Percentiles rank a stretch among this genome's conserved stretches.
Evolutionary conservation across 2,797 vertebrate genomes (phyloP).

Genomic region (Muraenolepis orangiensis): DNA sequence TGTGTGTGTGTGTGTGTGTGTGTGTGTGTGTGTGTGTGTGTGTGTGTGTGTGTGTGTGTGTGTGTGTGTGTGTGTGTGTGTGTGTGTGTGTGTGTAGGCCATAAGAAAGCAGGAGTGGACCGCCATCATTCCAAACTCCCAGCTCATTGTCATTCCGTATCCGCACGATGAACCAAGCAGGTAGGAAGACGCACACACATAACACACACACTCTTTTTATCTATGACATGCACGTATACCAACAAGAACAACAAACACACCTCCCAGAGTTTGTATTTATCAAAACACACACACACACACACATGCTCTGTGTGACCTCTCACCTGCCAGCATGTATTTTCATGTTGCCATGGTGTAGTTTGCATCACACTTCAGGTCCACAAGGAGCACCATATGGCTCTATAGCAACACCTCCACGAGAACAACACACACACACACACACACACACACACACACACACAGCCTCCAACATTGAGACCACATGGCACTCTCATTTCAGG

Average conservation of each 20-base stretch:
- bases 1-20: constrained; percentile 6
- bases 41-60: neutral
- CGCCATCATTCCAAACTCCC: constrained; percentile 97
- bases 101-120: constrained; percentile 91
- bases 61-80: constrained; percentile 15
- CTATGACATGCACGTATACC: neutral
- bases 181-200: constrained; percentile 62
- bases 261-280: too few species aligned
- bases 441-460: too few species aligned
- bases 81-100: constrained; percentile 65
- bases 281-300: neutral
- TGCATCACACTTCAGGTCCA: neutral
- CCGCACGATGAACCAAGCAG: constrained; percentile 85
- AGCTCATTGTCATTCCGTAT: constrained; percentile 94
- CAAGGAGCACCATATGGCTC: neutral
- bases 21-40: neutral
- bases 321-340: neutral
- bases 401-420: neutral
- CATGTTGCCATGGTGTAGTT: neutral
- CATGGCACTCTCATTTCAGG: too few species aligned
- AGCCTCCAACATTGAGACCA: too few species aligned
- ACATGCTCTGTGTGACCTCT: neutral
- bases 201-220: constrained; percentile 5
- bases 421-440: neutral
- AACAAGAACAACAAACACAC: too few species aligned